Percentiles rank a stretch among this genome's conserved stretches.
Conservation (phyloP, 2,888 invertebrate genomes). For the Podotricha telesiphe region DNA sequence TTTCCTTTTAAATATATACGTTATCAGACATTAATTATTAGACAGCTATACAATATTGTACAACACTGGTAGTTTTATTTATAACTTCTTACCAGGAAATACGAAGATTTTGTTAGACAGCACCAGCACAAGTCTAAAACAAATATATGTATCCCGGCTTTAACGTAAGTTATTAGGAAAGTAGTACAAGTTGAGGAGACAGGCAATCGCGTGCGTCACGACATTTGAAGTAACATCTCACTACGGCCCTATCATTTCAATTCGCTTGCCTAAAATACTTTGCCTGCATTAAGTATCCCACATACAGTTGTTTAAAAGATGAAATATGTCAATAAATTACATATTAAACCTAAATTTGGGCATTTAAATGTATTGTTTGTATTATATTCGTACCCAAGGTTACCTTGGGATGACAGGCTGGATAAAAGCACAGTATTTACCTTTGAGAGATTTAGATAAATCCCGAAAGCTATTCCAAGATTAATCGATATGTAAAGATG, state of each 20-base stretch:
- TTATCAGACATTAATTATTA: no score
- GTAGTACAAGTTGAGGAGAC: slow-evolving; percentile 33
- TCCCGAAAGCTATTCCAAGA: no score
- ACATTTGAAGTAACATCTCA: slow-evolving; percentile 63
- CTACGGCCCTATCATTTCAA: slow-evolving; percentile 74
- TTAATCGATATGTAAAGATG: no score
- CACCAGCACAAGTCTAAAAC: neutral
- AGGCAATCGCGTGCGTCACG: slow-evolving; percentile 49
- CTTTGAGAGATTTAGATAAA: no score
- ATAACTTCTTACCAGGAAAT: neutral
- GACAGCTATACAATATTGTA: no score
- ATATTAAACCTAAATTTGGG: no score
- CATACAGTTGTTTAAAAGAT: slow-evolving; percentile 46
- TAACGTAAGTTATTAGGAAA: slow-evolving; percentile 29
- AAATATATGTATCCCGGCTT: slow-evolving; percentile 18
- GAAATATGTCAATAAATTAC: neutral
- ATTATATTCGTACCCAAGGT: no score
- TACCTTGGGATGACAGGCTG: no score
- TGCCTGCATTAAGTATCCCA: slow-evolving; percentile 55
- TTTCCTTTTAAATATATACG: no score
- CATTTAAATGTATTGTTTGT: no score
- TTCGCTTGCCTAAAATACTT: slow-evolving; percentile 69
- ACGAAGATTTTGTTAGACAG: neutral
- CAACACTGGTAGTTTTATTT: no score
- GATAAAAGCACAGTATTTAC: no score